A percentile compares a stretch with the other conserved stretches of the same genome.
These are phyloP conservation scores for Leptopilina boulardi DNA, from an alignment of 1,140 invertebrate species.

Conservation along the genomic window DNA sequence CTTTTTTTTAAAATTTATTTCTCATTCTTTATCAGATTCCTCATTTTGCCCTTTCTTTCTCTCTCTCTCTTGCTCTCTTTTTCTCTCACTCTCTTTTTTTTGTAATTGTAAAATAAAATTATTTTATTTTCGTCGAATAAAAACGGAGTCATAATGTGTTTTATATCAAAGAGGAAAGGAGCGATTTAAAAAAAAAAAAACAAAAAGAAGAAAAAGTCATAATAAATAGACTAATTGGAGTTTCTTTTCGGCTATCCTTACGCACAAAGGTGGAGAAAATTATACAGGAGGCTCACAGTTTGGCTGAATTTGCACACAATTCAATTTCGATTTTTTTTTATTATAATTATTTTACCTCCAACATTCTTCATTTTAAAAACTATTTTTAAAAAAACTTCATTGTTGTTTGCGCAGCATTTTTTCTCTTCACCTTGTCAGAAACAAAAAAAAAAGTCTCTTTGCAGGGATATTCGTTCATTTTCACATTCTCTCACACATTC, in stretches of 20 bases:
- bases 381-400: conserved; percentile 60
- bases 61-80: conserved; percentile 36
- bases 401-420: conserved; percentile 43
- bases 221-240: conserved; percentile 34
- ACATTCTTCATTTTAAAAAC: conserved; percentile 47
- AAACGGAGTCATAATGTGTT: conserved; percentile 30
- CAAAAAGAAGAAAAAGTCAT: conserved; percentile 6
- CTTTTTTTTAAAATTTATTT: conserved; percentile 48
- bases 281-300: background rate
- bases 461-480: conserved; percentile 23
- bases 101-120: conserved; percentile 54
- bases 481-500: conserved; percentile 44
- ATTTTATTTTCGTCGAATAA: conserved; percentile 48
- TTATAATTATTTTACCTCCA: conserved; percentile 46
- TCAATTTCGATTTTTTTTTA: background rate
- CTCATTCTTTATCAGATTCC: conserved; percentile 49
- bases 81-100: conserved; percentile 10
- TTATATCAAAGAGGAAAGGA: conserved; percentile 16
- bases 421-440: conserved; percentile 45
- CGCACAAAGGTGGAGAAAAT: background rate
- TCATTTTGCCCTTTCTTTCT: conserved; percentile 34
- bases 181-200: conserved; percentile 32
- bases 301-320: conserved; percentile 7
- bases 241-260: conserved; percentile 4
- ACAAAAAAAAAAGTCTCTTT: background rate